Conservation (phyloP, 2,888 invertebrate genomes). For the Escarpia spicata region DNA sequence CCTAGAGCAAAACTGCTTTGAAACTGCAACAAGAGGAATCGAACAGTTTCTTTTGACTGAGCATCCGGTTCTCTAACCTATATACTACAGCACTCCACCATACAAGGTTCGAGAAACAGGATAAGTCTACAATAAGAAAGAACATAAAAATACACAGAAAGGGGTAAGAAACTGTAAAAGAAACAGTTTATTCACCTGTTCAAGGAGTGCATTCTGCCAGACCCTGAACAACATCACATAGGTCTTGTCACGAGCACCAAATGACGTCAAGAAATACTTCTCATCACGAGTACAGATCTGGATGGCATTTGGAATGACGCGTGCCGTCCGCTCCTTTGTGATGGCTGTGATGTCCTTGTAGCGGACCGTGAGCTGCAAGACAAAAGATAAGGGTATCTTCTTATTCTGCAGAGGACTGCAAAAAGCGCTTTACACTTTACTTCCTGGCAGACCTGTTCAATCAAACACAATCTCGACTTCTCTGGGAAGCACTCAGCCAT, state of each 20-base stretch:
- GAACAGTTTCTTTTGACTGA: no score
- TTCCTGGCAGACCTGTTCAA: no score
- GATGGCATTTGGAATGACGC: conserved; percentile 95
- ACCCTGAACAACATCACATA: conserved; percentile 94
- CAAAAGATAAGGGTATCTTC: background rate
- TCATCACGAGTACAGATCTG: conserved; percentile 73
- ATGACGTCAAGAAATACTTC: conserved; percentile 93
- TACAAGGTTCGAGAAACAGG: background rate
- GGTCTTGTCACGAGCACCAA: conserved; percentile 91
- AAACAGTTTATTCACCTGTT: conserved; percentile 70
- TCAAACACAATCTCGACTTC: no score
- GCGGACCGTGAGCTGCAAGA: conserved; percentile 75
- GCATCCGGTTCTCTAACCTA: no score
- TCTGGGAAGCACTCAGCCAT: no score
- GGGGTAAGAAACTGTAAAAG: background rate
- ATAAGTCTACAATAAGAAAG: background rate
- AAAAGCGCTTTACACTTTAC: no score
- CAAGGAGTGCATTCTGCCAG: conserved; percentile 95
- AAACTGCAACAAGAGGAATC: background rate
- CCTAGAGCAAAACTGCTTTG: background rate
- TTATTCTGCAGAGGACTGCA: no score
- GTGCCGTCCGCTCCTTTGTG: conserved; percentile 76
- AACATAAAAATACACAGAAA: background rate
- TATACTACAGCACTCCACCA: background rate
- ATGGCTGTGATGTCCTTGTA: conserved; percentile 93